A percentile compares a stretch with the other conserved stretches of the same genome.
phyloP scores from a whole-genome alignment of 1,140 invertebrate genomes.

The Hylyphantes graminicola region DNA sequence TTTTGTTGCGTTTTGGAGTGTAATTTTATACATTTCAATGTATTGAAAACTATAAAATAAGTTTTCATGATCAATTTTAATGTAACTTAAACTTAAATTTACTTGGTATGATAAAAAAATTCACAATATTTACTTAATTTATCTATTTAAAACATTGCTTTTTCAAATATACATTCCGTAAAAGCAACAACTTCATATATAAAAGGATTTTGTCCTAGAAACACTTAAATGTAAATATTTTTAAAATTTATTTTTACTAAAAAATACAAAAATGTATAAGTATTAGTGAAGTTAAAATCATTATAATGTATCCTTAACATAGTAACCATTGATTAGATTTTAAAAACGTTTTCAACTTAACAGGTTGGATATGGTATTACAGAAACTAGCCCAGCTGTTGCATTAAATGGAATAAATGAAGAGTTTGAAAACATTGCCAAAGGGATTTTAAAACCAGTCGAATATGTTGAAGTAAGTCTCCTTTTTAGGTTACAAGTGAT shows the following conservation, averaged over 20 bases:
- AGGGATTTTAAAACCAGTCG: slow-evolving; percentile 81
- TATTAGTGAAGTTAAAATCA: background rate
- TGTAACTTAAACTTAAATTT: background rate
- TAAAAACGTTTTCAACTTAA: slow-evolving; percentile 11
- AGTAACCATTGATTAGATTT: background rate
- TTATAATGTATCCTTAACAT: background rate
- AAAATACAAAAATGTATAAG: background rate
- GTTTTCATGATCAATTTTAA: background rate
- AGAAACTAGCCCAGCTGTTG: slow-evolving; percentile 81
- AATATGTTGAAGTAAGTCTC: slow-evolving; percentile 81
- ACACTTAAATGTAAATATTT: background rate
- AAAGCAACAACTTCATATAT: background rate
- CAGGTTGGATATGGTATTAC: slow-evolving; percentile 89
- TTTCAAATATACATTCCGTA: background rate
- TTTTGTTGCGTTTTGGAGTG: too few species aligned
- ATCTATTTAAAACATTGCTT: background rate
- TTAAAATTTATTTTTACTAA: background rate
- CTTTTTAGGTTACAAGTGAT: background rate
- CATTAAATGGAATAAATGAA: slow-evolving; percentile 78
- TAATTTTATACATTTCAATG: background rate
- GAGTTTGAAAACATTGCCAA: slow-evolving; percentile 74
- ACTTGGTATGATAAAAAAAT: background rate
- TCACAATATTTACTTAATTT: background rate
- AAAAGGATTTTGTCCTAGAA: background rate
- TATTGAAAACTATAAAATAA: background rate